phyloP scores from a whole-genome alignment of 2,113 vertebrate species.

The Phylloscopus trochilus region DNA sequence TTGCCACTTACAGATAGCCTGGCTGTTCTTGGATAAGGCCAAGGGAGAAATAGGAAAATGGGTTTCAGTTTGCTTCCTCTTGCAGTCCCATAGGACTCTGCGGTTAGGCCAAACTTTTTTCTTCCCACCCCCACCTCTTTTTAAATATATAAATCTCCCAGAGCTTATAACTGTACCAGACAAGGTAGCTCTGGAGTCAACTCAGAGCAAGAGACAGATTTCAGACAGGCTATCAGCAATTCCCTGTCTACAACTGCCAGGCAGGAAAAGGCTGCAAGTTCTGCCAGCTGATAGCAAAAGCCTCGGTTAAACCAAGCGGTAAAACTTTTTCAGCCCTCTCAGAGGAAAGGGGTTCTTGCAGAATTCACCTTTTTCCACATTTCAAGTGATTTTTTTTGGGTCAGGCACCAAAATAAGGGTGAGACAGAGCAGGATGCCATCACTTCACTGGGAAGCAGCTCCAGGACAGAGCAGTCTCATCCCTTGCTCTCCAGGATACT shows the following conservation, averaged over 20 bases:
- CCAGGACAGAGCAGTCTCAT: not conserved
- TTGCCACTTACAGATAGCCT: constrained; percentile 77
- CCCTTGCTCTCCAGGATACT: not conserved
- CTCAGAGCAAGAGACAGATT: constrained; percentile 30
- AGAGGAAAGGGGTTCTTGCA: not conserved
- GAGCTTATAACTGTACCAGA: constrained; percentile 2
- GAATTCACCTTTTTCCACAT: not conserved
- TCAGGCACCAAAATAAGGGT: not conserved
- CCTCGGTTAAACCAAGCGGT: not conserved
- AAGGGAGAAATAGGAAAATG: constrained; percentile 64
- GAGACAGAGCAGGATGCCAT: accelerated
- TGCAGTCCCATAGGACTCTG: constrained; percentile 55
- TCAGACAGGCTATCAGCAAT: constrained; percentile 39
- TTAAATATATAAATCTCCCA: not conserved
- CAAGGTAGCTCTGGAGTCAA: constrained; percentile 28
- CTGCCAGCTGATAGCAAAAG: constrained; percentile 44
- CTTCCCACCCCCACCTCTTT: not conserved
- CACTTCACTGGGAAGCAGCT: not conserved
- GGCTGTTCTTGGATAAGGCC: constrained; percentile 71
- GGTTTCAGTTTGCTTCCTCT: constrained; percentile 71
- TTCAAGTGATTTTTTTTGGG: accelerated
- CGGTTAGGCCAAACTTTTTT: constrained; percentile 3
- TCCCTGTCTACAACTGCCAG: constrained; percentile 47
- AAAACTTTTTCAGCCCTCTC: not conserved
- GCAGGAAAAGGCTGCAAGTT: constrained; percentile 64